phyloP scores from a whole-genome alignment of 2,888 invertebrate species.

The Dastarcus helophoroides region DNA sequence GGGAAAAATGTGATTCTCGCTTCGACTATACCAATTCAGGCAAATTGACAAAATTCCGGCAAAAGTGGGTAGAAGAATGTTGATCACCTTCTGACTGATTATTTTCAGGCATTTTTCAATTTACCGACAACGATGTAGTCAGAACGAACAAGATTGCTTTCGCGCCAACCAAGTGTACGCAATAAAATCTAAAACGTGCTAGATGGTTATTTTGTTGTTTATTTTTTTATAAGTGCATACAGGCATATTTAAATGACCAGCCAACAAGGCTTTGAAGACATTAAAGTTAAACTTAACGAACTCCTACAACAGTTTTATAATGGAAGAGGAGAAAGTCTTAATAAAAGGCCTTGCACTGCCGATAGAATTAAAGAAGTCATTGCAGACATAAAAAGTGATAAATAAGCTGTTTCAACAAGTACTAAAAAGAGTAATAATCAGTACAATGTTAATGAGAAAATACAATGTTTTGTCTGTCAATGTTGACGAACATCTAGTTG shows the following conservation, averaged over 20 bases:
- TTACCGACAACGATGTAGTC: conserved; percentile 4
- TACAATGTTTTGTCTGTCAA: conserved; percentile 1
- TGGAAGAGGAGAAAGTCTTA: too few relatives aligned
- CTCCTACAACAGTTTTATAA: too few relatives aligned
- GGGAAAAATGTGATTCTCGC: conserved; percentile 1
- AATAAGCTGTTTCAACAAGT: conserved; percentile 3
- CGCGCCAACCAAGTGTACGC: neutral
- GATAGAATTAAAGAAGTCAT: conserved; percentile 2
- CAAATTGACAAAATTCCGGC: conserved; percentile 2
- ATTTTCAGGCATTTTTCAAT: conserved; percentile 1
- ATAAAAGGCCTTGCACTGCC: too few relatives aligned
- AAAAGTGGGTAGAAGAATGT: conserved; percentile 1
- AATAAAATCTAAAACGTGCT: neutral
- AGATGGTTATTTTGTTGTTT: neutral
- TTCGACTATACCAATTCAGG: conserved; percentile 2
- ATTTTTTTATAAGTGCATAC: neutral
- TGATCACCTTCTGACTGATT: neutral
- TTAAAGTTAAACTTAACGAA: too few relatives aligned
- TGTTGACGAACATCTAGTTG: conserved; percentile 4
- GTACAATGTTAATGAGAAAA: too few relatives aligned
- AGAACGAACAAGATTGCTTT: conserved; percentile 2
- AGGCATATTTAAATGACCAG: neutral
- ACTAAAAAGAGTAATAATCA: neutral
- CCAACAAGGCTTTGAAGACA: too few relatives aligned
- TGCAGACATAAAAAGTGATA: conserved; percentile 2